Percentiles rank a stretch among this genome's conserved stretches.
phyloP scores from a whole-genome alignment of 1,140 invertebrate species.

The Druon quercuslanigerum region DNA sequence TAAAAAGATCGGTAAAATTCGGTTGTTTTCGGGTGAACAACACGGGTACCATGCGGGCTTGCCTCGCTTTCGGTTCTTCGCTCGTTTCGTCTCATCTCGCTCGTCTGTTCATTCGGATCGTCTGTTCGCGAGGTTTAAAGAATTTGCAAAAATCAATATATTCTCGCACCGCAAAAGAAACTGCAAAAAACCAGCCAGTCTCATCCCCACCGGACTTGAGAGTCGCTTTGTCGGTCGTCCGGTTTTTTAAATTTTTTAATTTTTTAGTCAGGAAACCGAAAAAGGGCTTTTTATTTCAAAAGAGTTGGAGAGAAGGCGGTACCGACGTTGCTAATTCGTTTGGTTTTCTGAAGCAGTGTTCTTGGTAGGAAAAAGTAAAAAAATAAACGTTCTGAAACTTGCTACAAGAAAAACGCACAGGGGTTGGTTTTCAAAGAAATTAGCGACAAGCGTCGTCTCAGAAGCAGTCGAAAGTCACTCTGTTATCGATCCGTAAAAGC shows the following conservation, averaged over 20 bases:
- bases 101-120: constrained; percentile 41
- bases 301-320: constrained; percentile 1
- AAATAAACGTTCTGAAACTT: neutral
- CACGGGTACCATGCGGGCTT: constrained; percentile 41
- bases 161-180: constrained; percentile 50
- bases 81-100: constrained; percentile 48
- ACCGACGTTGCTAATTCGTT: constrained; percentile 28
- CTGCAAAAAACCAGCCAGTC: constrained; percentile 50
- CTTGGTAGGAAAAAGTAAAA: neutral
- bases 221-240: constrained; percentile 40
- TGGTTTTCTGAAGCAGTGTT: constrained; percentile 4
- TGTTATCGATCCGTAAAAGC: neutral
- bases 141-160: constrained; percentile 73
- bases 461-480: neutral
- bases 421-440: constrained; percentile 9
- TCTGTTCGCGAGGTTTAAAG: constrained; percentile 56
- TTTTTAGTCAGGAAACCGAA: neutral
- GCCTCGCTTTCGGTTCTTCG: constrained; percentile 45
- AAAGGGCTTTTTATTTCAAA: constrained; percentile 31
- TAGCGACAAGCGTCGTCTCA: neutral
- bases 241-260: neutral
- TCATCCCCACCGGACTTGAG: constrained; percentile 11
- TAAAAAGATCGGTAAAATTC: constrained; percentile 50
- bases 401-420: neutral
- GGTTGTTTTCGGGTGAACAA: constrained; percentile 51